phyloP scores from a whole-genome alignment of 2,113 vertebrate species.

The Ceuthmochares aereus region DNA sequence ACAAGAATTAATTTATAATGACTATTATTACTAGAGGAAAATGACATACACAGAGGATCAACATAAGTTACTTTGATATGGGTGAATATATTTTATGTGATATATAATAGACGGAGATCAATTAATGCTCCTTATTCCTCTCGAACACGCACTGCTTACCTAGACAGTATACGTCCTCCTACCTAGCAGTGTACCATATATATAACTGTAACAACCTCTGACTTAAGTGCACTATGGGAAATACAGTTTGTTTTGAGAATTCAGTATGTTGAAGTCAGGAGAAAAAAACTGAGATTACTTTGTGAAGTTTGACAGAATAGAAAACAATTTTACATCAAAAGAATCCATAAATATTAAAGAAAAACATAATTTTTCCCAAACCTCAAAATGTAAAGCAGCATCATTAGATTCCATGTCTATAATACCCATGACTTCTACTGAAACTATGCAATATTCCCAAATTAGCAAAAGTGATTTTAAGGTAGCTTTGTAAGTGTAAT shows the following conservation, averaged over 20 bases:
- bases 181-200: background rate
- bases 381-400: background rate
- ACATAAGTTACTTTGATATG: background rate
- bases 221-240: background rate
- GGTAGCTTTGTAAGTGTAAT: background rate
- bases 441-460: background rate
- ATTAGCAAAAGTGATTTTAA: background rate
- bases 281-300: background rate
- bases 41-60: background rate
- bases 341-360: accelerated
- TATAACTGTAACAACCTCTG: background rate
- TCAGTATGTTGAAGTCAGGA: accelerated
- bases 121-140: background rate
- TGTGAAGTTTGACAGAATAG: background rate
- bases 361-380: background rate
- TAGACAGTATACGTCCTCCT: background rate
- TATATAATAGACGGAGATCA: background rate
- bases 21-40: background rate
- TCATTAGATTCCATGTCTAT: accelerated
- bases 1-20: background rate
- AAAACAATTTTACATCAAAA: background rate
- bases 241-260: background rate
- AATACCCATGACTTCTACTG: background rate
- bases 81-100: background rate
- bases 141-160: background rate